A percentile compares a stretch with the other conserved stretches of the same genome.
Conservation (phyloP, 2,113 vertebrate species). For the Heliornis fulica region DNA sequence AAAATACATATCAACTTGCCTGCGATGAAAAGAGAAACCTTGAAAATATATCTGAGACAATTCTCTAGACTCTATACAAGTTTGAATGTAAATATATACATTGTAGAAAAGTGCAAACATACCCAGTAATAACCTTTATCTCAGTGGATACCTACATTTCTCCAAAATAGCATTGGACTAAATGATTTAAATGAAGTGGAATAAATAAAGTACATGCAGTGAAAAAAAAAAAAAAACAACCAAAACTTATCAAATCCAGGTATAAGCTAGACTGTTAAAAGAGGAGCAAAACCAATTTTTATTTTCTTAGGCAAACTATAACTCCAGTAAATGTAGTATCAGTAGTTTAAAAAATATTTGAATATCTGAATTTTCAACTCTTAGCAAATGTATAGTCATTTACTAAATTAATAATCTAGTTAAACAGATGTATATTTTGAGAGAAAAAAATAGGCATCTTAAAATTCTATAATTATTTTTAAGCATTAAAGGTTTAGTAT, state of each 20-base stretch:
- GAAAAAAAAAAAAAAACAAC: too few relatives aligned
- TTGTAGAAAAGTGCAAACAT: neutral
- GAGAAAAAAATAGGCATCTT: neutral
- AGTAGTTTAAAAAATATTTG: neutral
- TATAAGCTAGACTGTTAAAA: neutral
- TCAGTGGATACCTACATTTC: neutral
- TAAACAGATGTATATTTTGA: neutral
- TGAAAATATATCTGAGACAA: neutral
- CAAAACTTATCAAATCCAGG: neutral
- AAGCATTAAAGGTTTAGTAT: neutral
- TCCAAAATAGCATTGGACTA: neutral
- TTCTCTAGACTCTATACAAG: neutral
- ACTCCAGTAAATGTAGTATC: neutral
- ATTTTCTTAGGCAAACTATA: neutral
- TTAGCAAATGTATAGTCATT: neutral
- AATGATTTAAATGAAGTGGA: neutral
- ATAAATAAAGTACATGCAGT: neutral
- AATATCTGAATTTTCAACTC: neutral
- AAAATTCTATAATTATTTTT: neutral
- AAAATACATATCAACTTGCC: neutral
- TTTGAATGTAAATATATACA: neutral
- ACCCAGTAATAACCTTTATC: neutral
- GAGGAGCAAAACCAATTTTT: neutral
- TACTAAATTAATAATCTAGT: neutral
- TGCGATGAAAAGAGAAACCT: neutral